Conservation (phyloP, 2,888 invertebrate species). For the Deroplatys truncata region DNA sequence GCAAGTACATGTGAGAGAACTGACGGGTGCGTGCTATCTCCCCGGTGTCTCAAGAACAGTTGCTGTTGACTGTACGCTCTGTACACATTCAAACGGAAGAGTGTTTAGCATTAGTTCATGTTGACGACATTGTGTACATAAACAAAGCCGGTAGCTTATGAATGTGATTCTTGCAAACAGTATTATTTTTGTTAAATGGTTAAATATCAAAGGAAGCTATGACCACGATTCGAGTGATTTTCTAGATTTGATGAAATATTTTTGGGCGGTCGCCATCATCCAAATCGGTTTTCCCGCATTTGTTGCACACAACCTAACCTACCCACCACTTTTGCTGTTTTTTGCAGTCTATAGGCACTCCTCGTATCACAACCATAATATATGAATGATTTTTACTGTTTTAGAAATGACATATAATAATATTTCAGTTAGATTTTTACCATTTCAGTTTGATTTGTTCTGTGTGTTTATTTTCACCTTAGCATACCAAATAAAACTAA, state of each 20-base stretch:
- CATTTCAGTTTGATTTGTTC: no score
- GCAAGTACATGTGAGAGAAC: neutral
- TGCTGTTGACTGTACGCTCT: neutral
- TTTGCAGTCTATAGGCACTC: no score
- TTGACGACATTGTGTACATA: neutral
- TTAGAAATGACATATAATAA: no score
- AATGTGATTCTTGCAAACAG: slow-evolving; percentile 4
- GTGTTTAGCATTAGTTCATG: neutral
- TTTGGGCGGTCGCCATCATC: no score
- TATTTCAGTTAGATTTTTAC: no score
- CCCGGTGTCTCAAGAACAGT: neutral
- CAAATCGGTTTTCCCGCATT: no score
- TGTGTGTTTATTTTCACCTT: no score
- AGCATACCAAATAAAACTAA: no score
- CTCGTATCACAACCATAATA: no score
- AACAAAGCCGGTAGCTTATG: neutral
- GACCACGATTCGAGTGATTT: neutral
- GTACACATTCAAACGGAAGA: neutral
- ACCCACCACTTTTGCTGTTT: no score
- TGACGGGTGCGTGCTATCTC: neutral
- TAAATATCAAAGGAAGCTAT: neutral
- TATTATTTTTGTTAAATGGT: neutral
- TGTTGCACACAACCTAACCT: no score
- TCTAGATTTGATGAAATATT: neutral
- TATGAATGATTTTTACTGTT: no score